Evolutionary conservation across 2,797 vertebrate genomes (phyloP).

Genomic region (Crypturellus tataupa): DNA sequence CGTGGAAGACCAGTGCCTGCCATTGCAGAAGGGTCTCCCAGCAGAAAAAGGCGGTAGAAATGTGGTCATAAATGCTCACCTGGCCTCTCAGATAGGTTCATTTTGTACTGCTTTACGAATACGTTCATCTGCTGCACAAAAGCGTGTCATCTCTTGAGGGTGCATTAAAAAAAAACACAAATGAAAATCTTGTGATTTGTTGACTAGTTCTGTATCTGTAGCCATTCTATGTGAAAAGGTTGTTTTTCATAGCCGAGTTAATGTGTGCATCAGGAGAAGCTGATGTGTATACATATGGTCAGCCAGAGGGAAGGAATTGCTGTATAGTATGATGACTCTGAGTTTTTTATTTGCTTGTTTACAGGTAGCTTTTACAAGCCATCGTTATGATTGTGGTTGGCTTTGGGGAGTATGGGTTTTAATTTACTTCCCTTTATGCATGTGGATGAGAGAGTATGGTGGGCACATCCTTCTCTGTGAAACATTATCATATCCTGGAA

Average conservation of each 20-base stretch:
- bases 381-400: conserved; percentile 19
- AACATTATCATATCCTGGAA: not conserved
- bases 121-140: not conserved
- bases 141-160: not conserved
- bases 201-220: not conserved
- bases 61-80: not conserved
- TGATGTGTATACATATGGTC: not conserved
- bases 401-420: conserved; percentile 17
- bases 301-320: not conserved
- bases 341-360: conserved; percentile 46
- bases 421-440: conserved; percentile 27
- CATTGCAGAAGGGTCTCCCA: not conserved
- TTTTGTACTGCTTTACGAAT: not conserved
- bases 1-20: not conserved
- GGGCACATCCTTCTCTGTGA: not conserved
- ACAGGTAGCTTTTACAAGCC: conserved; percentile 6
- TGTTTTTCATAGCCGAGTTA: not conserved
- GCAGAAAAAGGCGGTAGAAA: not conserved
- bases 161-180: not conserved
- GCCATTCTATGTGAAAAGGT: not conserved
- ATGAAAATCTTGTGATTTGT: not conserved
- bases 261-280: not conserved
- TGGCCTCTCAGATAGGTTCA: not conserved
- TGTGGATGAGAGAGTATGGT: not conserved
- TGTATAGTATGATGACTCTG: not conserved